Conservation (phyloP, 2,888 invertebrate genomes). For the Trileptium ribeirensis region DNA sequence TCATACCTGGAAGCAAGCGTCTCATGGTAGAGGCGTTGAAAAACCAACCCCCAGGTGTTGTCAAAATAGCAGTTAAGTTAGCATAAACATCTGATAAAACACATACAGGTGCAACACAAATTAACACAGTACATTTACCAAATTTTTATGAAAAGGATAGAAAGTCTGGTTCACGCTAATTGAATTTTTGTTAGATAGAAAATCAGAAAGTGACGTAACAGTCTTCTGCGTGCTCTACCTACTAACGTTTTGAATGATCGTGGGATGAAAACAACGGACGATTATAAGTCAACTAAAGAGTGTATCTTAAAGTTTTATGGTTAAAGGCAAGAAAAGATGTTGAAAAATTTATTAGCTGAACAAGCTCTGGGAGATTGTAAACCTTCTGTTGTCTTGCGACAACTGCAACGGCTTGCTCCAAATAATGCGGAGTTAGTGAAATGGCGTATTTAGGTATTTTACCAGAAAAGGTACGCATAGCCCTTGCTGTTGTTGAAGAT, state of each 20-base stretch:
- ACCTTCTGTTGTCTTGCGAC: not conserved
- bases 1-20: too few relatives aligned
- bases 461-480: constrained; percentile 1
- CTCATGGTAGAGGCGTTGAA: too few relatives aligned
- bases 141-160: constrained; percentile 5
- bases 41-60: too few relatives aligned
- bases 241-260: not conserved
- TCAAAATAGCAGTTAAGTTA: too few relatives aligned
- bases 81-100: too few relatives aligned
- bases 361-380: not conserved
- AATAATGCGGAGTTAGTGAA: not conserved
- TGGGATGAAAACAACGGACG: too few relatives aligned
- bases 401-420: not conserved
- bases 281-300: not conserved
- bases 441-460: not conserved
- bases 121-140: too few relatives aligned
- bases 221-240: not conserved
- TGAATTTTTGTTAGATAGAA: not conserved
- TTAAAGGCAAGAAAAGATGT: not conserved
- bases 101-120: too few relatives aligned
- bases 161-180: not conserved
- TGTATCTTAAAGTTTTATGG: not conserved
- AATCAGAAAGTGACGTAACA: not conserved
- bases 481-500: not conserved
- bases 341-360: not conserved